A percentile compares a stretch with the other conserved stretches of the same genome.
Evolutionary conservation across 2,888 invertebrate species (phyloP).

Genomic region (Tupiocoris notatus): DNA sequence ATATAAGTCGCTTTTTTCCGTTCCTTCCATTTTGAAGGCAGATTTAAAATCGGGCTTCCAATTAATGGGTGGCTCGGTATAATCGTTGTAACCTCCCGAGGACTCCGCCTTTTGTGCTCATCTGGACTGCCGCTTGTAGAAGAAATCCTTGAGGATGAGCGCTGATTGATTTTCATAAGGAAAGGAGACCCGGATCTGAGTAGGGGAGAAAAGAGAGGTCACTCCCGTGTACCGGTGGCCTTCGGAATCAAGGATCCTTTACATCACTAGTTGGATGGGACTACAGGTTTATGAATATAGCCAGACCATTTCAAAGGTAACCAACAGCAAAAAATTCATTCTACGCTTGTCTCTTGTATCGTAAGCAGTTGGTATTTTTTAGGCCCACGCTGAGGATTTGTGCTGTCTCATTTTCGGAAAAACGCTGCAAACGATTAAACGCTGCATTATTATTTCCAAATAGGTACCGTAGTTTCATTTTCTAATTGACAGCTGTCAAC

Average conservation of each 20-base stretch:
- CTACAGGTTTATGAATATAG: too few species aligned
- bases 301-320: too few species aligned
- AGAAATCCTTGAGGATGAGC: slow-evolving; percentile 30
- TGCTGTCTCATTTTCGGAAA: too few species aligned
- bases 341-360: too few species aligned
- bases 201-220: background rate
- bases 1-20: background rate
- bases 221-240: background rate
- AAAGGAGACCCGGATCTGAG: slow-evolving; percentile 20
- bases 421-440: too few species aligned
- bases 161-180: slow-evolving; percentile 30
- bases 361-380: too few species aligned
- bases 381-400: too few species aligned
- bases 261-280: background rate
- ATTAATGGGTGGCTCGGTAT: slow-evolving; percentile 5
- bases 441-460: too few species aligned
- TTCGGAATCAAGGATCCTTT: background rate
- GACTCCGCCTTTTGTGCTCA: background rate
- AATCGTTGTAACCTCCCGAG: background rate
- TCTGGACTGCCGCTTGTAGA: background rate
- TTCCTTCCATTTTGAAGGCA: background rate
- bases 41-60: slow-evolving; percentile 16
- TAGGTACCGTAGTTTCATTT: too few species aligned
- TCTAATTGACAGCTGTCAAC: too few species aligned
- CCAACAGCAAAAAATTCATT: too few species aligned